Conservation (phyloP, 2,113 vertebrate genomes). For the Gallinago media region DNA sequence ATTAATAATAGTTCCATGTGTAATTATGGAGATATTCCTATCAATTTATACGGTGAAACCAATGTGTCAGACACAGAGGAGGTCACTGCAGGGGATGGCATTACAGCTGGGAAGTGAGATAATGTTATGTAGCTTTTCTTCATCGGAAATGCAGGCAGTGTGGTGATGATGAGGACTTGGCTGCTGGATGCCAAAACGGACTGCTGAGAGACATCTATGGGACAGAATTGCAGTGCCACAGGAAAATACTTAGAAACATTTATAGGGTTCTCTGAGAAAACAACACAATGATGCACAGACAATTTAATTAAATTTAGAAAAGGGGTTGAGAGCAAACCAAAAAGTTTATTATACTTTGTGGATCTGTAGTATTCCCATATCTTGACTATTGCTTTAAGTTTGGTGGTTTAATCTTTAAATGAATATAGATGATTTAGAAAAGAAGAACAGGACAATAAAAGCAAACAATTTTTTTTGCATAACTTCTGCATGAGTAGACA, state of each 20-base stretch:
- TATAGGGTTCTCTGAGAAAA: background rate
- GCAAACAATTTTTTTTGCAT: background rate
- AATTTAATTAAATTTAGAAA: background rate
- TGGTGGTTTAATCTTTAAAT: background rate
- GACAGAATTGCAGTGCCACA: background rate
- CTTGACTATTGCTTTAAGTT: background rate
- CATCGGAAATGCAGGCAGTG: background rate
- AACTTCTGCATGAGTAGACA: background rate
- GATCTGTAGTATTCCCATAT: background rate
- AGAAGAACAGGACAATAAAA: background rate
- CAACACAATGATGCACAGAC: background rate
- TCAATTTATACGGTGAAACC: background rate
- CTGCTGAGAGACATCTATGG: background rate
- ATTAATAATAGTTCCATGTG: background rate
- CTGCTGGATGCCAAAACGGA: background rate
- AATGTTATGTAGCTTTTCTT: background rate
- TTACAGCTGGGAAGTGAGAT: background rate
- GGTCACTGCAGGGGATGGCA: background rate
- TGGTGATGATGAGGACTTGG: background rate
- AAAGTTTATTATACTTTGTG: background rate
- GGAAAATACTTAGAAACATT: background rate
- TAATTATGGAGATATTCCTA: background rate
- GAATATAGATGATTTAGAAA: background rate
- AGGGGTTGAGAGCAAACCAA: background rate
- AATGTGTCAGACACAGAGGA: background rate